Conservation (phyloP, 2,888 invertebrate genomes). For the Geophilus truncorum region DNA sequence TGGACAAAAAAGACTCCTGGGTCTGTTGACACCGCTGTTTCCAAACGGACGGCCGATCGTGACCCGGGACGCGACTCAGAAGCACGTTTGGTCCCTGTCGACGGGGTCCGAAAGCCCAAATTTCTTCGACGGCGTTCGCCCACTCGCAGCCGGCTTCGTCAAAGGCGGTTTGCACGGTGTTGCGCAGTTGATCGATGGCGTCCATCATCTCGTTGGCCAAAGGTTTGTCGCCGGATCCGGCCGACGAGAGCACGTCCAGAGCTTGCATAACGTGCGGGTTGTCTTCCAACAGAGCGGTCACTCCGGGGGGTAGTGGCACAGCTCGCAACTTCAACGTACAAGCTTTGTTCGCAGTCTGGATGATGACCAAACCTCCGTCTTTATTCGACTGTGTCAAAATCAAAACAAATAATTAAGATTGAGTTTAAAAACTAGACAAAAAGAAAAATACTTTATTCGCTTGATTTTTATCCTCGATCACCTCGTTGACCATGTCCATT, state of each 20-base stretch:
- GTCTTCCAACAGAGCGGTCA: slow-evolving; percentile 66
- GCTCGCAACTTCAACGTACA: slow-evolving; percentile 69
- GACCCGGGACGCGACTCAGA: slow-evolving; percentile 69
- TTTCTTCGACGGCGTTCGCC: slow-evolving; percentile 55
- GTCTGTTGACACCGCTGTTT: slow-evolving; percentile 50
- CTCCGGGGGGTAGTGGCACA: slow-evolving; percentile 65
- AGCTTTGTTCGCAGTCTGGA: slow-evolving; percentile 66
- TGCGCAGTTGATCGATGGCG: slow-evolving; percentile 50
- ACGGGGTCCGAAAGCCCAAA: slow-evolving; percentile 91
- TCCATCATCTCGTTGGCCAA: slow-evolving; percentile 35
- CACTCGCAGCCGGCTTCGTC: slow-evolving; percentile 56
- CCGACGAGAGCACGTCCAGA: slow-evolving; percentile 55
- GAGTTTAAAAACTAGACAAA: too few species aligned
- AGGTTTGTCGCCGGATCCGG: background rate
- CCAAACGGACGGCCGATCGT: slow-evolving; percentile 55
- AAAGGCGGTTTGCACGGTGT: slow-evolving; percentile 59
- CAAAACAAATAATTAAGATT: background rate
- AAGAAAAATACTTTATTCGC: slow-evolving; percentile 21
- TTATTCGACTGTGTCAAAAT: background rate
- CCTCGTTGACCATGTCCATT: slow-evolving; percentile 79
- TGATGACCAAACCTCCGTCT: background rate
- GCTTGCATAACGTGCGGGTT: slow-evolving; percentile 66
- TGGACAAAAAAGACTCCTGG: slow-evolving; percentile 40
- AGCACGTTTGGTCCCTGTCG: slow-evolving; percentile 85
- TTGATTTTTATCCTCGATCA: slow-evolving; percentile 60